phyloP scores from a whole-genome alignment of 2,797 vertebrate species.

The Pseudochromis fuscus region DNA sequence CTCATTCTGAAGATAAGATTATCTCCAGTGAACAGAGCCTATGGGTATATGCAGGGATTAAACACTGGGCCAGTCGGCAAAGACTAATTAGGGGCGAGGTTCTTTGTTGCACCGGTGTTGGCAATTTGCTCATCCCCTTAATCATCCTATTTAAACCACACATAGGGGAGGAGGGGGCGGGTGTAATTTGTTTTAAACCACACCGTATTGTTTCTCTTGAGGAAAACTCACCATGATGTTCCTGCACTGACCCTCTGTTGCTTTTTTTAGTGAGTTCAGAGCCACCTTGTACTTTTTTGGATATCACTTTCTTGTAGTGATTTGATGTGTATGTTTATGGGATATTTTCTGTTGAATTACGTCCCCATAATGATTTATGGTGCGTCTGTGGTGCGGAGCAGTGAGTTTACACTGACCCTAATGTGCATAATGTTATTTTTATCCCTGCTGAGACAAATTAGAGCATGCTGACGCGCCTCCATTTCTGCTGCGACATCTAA shows the following conservation, averaged over 20 bases:
- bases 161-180: slow-evolving; percentile 54
- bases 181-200: slow-evolving; percentile 72
- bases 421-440: slow-evolving; percentile 26
- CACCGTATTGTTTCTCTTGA: slow-evolving; percentile 47
- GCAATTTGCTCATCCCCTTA: slow-evolving; percentile 82
- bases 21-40: slow-evolving; percentile 55
- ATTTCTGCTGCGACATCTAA: neutral
- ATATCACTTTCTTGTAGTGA: slow-evolving; percentile 10
- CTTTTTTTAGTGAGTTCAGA: slow-evolving; percentile 43
- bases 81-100: slow-evolving; percentile 84
- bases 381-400: neutral
- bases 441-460: slow-evolving; percentile 17
- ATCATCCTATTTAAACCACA: slow-evolving; percentile 78
- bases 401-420: slow-evolving; percentile 20
- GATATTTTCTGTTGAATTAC: neutral
- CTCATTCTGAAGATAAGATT: slow-evolving; percentile 57
- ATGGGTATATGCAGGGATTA: slow-evolving; percentile 56
- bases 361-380: neutral
- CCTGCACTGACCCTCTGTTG: neutral
- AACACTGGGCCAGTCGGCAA: slow-evolving; percentile 62
- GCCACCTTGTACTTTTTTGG: slow-evolving; percentile 28
- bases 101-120: slow-evolving; percentile 83
- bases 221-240: slow-evolving; percentile 39
- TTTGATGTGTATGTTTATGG: neutral
- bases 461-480: slow-evolving; percentile 19